These are phyloP conservation scores for Dendrocopos noguchii DNA, from an alignment of 2,113 vertebrate genomes.

Conservation along the genomic window DNA sequence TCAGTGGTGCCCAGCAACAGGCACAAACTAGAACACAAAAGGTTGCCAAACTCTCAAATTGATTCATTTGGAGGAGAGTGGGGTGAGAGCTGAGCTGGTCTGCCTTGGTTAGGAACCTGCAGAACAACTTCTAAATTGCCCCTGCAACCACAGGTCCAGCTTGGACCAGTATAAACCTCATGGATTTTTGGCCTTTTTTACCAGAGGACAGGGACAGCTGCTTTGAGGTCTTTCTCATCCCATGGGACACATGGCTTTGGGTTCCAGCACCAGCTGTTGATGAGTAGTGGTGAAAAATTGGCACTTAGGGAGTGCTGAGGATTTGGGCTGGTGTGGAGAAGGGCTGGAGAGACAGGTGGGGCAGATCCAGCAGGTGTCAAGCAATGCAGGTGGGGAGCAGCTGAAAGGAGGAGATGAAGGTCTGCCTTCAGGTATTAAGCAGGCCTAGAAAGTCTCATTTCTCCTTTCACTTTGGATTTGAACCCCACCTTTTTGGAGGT, in stretches of 20 bases:
- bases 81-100: background rate
- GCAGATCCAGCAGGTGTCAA: background rate
- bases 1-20: too few species aligned
- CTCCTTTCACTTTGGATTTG: background rate
- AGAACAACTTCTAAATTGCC: background rate
- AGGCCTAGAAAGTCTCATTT: background rate
- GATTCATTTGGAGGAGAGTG: background rate
- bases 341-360: background rate
- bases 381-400: background rate
- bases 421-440: background rate
- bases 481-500: background rate
- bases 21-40: too few species aligned
- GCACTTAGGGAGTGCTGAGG: background rate
- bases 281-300: background rate
- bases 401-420: background rate
- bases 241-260: accelerated
- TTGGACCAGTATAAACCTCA: background rate
- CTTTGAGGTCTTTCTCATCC: accelerated
- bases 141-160: background rate
- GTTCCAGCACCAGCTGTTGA: background rate
- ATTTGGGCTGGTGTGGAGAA: background rate
- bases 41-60: too few species aligned
- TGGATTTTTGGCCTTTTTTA: background rate
- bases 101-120: background rate
- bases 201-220: background rate